A percentile compares a stretch with the other conserved stretches of the same genome.
These are phyloP conservation scores for Morelia viridis DNA, from an alignment of 2,797 vertebrate species.

Conservation along the genomic window DNA sequence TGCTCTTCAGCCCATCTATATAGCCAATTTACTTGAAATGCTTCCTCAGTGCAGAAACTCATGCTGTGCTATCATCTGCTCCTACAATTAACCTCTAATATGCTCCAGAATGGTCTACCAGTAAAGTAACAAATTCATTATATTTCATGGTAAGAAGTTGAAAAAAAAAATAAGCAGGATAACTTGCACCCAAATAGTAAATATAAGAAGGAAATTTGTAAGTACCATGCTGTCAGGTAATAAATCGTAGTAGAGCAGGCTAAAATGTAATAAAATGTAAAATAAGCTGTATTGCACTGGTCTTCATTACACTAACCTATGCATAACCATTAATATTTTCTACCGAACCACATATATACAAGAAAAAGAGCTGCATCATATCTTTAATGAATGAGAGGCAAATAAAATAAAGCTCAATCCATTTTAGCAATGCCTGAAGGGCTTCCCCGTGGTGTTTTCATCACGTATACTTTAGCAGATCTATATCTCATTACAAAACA, in stretches of 20 bases:
- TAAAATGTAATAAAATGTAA: not conserved
- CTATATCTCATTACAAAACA: not conserved
- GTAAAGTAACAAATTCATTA: slow-evolving; percentile 42
- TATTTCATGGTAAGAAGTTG: slow-evolving; percentile 41
- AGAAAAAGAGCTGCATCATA: not conserved
- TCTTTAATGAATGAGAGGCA: not conserved
- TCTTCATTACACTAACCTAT: not conserved
- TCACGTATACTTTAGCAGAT: not conserved
- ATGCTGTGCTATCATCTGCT: slow-evolving; percentile 77
- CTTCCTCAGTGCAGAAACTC: slow-evolving; percentile 65
- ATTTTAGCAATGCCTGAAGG: not conserved
- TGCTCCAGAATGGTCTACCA: slow-evolving; percentile 39
- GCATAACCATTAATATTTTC: not conserved
- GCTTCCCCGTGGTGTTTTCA: not conserved
- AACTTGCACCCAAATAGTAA: slow-evolving; percentile 13
- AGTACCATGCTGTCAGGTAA: not conserved
- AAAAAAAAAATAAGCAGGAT: slow-evolving; percentile 23
- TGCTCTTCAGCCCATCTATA: slow-evolving; percentile 55
- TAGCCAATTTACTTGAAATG: slow-evolving; percentile 70
- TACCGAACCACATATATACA: not conserved
- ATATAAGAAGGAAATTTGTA: slow-evolving; percentile 23
- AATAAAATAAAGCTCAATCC: not conserved
- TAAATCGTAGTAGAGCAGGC: not conserved
- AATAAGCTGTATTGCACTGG: not conserved
- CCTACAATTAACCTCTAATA: slow-evolving; percentile 47